Conservation (phyloP, 2,113 vertebrate species). For the Lynx canadensis region DNA sequence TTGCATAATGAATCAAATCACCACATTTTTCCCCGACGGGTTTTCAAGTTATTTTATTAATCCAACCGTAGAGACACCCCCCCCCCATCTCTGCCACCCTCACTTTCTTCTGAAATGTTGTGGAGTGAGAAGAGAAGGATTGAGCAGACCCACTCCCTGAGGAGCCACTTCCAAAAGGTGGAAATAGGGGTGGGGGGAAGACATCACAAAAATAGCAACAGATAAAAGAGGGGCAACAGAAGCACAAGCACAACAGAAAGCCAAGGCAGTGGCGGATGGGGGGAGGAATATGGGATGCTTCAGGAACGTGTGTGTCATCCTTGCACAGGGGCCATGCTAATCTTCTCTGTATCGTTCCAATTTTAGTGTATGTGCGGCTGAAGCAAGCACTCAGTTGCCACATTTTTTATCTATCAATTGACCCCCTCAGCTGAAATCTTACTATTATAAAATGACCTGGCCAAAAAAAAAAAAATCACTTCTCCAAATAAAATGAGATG, state of each 20-base stretch:
- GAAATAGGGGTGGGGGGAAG: too few relatives aligned
- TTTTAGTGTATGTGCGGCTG: neutral
- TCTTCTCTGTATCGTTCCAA: neutral
- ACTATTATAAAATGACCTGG: neutral
- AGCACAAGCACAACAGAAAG: conserved; percentile 35
- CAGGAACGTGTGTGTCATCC: neutral
- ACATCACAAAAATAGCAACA: conserved; percentile 58
- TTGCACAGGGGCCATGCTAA: neutral
- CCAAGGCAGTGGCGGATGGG: neutral
- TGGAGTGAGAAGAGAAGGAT: neutral
- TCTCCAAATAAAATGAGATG: neutral
- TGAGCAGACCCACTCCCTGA: neutral
- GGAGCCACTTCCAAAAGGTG: conserved; percentile 55
- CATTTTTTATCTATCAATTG: neutral
- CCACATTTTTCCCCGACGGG: neutral
- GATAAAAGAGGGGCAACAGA: conserved; percentile 26
- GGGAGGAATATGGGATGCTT: neutral
- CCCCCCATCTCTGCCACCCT: conserved; percentile 57
- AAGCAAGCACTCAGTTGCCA: neutral
- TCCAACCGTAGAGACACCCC: conserved; percentile 72
- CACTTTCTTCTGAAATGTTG: conserved; percentile 33
- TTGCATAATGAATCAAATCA: neutral
- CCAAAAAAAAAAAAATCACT: conserved; percentile 31
- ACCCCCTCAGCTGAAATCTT: neutral
- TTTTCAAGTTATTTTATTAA: conserved; percentile 78